Percentiles rank a stretch among this genome's conserved stretches.
Conservation (phyloP, 64 coral and sea anemone genomes). For the Cladopsammia gracilis region DNA sequence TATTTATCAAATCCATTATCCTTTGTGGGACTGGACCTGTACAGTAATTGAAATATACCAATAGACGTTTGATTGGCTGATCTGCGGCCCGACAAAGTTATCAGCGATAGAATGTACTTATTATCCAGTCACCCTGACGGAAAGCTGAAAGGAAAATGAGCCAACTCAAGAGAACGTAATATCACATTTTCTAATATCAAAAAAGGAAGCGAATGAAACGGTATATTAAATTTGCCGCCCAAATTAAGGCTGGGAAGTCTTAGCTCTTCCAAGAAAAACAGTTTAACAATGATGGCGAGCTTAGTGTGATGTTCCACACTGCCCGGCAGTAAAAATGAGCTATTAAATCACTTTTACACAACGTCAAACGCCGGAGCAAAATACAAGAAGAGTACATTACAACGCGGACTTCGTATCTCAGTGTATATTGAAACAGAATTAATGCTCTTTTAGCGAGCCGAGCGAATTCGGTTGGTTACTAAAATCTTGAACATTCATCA, state of each 20-base stretch:
- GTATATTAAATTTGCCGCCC: neutral
- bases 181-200: neutral
- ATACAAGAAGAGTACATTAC: too few species aligned
- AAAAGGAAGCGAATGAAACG: neutral
- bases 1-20: too few species aligned
- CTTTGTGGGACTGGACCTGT: neutral
- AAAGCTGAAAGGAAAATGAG: neutral
- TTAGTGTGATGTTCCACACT: too few species aligned
- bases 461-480: neutral
- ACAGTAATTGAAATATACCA: neutral
- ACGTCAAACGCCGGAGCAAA: neutral
- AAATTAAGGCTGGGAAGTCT: neutral
- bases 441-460: too few species aligned
- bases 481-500: neutral
- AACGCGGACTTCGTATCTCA: neutral
- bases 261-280: neutral
- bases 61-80: neutral
- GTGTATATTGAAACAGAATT: neutral
- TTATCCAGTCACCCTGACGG: neutral
- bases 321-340: too few species aligned
- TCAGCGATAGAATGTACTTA: neutral
- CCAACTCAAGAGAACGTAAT: neutral
- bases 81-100: conserved; percentile 14
- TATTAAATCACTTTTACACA: neutral
- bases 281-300: neutral